phyloP scores from a whole-genome alignment of 2,888 invertebrate species.

The Mimumesa dahlbomi region DNA sequence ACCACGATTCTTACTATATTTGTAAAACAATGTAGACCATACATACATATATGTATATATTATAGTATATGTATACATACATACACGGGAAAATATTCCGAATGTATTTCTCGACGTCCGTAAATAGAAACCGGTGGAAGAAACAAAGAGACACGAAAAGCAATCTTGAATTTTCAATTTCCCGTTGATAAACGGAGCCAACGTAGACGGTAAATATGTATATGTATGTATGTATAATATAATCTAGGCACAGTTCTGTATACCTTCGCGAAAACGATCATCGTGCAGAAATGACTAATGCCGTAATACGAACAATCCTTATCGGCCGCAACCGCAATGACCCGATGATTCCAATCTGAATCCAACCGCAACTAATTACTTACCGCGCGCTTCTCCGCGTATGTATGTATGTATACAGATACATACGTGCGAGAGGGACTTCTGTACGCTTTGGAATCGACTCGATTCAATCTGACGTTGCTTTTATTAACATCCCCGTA shows the following conservation, averaged over 20 bases:
- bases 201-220: too few species aligned
- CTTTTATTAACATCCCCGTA: slow-evolving; percentile 39
- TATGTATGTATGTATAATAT: neutral
- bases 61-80: too few species aligned
- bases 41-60: too few species aligned
- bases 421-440: neutral
- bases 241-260: neutral
- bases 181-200: neutral
- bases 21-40: too few species aligned
- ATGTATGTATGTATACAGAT: neutral
- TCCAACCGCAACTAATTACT: slow-evolving; percentile 48
- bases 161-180: neutral
- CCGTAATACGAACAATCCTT: slow-evolving; percentile 20
- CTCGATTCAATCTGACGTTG: slow-evolving; percentile 28
- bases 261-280: neutral
- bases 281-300: slow-evolving; percentile 23
- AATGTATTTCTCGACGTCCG: too few species aligned
- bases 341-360: slow-evolving; percentile 43
- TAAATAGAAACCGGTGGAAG: neutral
- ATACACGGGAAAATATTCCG: too few species aligned
- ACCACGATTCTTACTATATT: too few species aligned
- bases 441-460: neutral
- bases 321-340: slow-evolving; percentile 30
- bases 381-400: slow-evolving; percentile 18
- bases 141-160: neutral